Evolutionary conservation across 1,140 invertebrate species (phyloP).

Genomic region (Cydia splendana): DNA sequence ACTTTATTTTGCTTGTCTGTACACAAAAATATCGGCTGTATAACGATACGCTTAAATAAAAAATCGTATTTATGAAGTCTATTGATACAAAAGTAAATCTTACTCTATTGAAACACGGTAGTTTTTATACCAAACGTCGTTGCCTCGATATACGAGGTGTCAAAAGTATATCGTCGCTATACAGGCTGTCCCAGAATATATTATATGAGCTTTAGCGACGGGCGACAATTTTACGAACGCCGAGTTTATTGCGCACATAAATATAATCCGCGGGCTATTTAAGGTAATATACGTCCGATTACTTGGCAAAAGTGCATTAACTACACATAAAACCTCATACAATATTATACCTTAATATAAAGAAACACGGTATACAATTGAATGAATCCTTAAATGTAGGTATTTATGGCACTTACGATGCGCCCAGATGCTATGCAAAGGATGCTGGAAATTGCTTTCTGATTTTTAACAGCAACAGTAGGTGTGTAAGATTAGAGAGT

Average conservation of each 20-base stretch:
- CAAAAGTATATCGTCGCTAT: neutral
- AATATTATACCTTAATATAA: neutral
- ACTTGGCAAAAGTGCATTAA: neutral
- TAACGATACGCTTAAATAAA: too few relatives aligned
- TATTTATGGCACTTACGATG: neutral
- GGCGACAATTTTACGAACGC: constrained; percentile 24
- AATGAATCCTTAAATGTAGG: neutral
- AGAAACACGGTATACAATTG: neutral
- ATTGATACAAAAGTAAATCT: too few relatives aligned
- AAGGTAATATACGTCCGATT: neutral
- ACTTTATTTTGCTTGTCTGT: too few relatives aligned
- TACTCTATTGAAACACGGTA: too few relatives aligned
- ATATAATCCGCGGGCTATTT: constrained; percentile 23
- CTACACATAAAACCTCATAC: neutral
- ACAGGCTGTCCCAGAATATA: neutral
- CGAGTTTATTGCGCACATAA: constrained; percentile 18
- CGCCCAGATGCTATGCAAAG: too few relatives aligned
- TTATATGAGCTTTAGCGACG: neutral
- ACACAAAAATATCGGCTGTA: too few relatives aligned
- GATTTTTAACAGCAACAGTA: too few relatives aligned
- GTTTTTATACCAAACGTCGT: too few relatives aligned
- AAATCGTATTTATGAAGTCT: too few relatives aligned
- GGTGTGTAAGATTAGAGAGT: too few relatives aligned
- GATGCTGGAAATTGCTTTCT: too few relatives aligned
- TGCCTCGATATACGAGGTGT: too few relatives aligned